These are phyloP conservation scores for Solen grandis DNA, from an alignment of 1,140 invertebrate species.

Conservation along the genomic window DNA sequence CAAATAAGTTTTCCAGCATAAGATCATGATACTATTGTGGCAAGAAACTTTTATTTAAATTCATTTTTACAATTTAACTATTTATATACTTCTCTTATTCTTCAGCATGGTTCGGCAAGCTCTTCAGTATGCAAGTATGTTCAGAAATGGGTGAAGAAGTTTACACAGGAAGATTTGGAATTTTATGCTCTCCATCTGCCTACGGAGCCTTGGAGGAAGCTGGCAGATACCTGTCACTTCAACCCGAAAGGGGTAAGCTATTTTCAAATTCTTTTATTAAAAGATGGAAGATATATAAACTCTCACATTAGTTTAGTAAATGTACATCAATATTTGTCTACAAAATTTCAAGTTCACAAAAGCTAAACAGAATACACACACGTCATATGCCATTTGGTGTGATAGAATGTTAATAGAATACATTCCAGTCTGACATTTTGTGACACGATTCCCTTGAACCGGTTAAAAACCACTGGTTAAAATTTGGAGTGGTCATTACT, in stretches of 20 bases:
- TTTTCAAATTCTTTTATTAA: no score
- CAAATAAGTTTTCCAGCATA: not conserved
- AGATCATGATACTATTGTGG: not conserved
- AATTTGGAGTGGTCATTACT: no score
- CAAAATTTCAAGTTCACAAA: no score
- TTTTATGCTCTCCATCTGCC: slow-evolving; percentile 75
- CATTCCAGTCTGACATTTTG: no score
- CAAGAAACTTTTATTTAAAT: not conserved
- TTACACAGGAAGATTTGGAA: slow-evolving; percentile 73
- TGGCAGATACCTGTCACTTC: slow-evolving; percentile 78
- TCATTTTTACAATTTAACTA: not conserved
- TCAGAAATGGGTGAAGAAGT: slow-evolving; percentile 67
- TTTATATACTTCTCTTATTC: not conserved
- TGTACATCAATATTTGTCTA: no score
- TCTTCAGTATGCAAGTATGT: slow-evolving; percentile 74
- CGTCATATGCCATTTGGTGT: no score
- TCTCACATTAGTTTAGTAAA: no score
- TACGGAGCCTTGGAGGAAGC: slow-evolving; percentile 76
- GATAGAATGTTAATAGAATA: no score
- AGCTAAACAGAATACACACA: no score
- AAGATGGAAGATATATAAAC: no score
- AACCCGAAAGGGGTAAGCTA: slow-evolving; percentile 70
- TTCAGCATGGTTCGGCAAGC: slow-evolving; percentile 70
- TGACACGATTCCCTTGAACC: no score
- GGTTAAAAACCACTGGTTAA: no score